Evolutionary conservation across 2,797 vertebrate species (phyloP).

Genomic region (Podargus strigoides): DNA sequence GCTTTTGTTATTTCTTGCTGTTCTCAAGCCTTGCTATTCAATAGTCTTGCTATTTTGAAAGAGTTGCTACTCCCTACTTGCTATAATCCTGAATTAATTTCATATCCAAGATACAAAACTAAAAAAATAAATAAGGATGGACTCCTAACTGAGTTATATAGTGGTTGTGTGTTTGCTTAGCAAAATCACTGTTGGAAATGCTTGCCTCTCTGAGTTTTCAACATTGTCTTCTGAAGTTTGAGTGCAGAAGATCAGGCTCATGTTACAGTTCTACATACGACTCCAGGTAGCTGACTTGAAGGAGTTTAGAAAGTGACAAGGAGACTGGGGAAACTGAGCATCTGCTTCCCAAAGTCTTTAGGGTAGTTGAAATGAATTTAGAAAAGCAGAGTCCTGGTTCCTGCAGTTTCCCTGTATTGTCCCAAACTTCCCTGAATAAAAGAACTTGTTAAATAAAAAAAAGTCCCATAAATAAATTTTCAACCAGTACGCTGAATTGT

Average conservation of each 20-base stretch:
- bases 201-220: neutral
- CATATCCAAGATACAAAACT: neutral
- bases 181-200: neutral
- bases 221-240: neutral
- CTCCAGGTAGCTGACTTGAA: neutral
- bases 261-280: neutral
- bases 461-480: neutral
- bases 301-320: neutral
- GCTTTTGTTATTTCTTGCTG: neutral
- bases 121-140: neutral
- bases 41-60: neutral
- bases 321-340: neutral
- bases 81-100: neutral
- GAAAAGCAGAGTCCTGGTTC: neutral
- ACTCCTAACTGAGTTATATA: neutral
- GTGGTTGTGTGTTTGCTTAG: neutral
- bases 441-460: neutral
- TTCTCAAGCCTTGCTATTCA: neutral
- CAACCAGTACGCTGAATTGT: neutral
- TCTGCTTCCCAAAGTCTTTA: neutral
- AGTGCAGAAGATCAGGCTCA: neutral
- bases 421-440: neutral
- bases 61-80: neutral
- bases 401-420: neutral
- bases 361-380: neutral